Evolutionary conservation across 2,797 vertebrate species (phyloP).

Genomic region (Phaenicophaeus curvirostris): DNA sequence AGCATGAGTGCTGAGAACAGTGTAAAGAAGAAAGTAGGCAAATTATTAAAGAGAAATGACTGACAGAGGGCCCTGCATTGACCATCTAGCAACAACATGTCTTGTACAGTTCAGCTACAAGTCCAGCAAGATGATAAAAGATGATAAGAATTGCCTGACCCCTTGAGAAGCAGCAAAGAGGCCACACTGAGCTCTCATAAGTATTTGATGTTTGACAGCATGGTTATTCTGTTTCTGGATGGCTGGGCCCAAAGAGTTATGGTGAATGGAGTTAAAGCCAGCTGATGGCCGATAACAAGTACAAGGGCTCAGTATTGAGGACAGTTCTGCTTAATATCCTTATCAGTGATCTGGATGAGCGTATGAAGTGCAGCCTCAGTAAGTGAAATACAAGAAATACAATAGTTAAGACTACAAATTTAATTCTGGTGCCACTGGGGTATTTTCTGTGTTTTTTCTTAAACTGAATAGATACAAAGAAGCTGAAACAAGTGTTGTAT

Average conservation of each 20-base stretch:
- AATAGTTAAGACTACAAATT: neutral
- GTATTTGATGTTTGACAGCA: neutral
- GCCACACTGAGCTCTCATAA: neutral
- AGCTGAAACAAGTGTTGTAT: neutral
- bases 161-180: neutral
- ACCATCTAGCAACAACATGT: neutral
- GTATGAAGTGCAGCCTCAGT: fast-evolving
- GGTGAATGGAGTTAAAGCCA: neutral
- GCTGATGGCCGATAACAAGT: fast-evolving
- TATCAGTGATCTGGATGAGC: neutral
- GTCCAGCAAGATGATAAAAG: conserved; percentile 25
- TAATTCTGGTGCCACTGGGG: neutral
- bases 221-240: neutral
- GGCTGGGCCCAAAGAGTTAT: neutral
- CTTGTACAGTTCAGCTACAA: conserved; percentile 8
- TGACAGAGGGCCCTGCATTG: neutral
- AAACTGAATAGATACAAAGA: neutral
- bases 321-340: neutral
- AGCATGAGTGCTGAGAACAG: neutral
- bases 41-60: neutral
- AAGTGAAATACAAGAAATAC: neutral
- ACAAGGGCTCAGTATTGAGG: neutral
- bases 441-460: neutral
- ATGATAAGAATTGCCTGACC: neutral
- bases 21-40: neutral